These are phyloP conservation scores for Dicyrtomina minuta DNA, from an alignment of 2,888 invertebrate species.

Conservation along the genomic window DNA sequence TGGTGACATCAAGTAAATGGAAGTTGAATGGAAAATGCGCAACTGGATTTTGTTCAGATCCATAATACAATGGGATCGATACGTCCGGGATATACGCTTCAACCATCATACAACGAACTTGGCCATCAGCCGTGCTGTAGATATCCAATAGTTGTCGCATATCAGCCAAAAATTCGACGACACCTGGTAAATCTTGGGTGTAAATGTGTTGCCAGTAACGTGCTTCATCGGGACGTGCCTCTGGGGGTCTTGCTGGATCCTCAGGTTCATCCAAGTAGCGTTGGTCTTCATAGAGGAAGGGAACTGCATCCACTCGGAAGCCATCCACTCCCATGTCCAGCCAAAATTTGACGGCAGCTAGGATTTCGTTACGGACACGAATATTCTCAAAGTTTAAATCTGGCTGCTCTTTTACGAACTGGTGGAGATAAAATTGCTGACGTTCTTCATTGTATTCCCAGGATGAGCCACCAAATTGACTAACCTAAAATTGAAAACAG, in stretches of 20 bases:
- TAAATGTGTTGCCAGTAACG: conserved; percentile 66
- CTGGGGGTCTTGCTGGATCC: conserved; percentile 17
- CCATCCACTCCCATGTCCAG: conserved; percentile 77
- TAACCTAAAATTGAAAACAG: conserved; percentile 60
- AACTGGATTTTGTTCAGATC: conserved; percentile 30
- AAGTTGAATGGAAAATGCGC: too few species aligned
- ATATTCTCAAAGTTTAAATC: conserved; percentile 79
- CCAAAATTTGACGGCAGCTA: conserved; percentile 69
- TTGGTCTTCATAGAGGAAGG: conserved; percentile 28
- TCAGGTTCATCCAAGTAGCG: conserved; percentile 21
- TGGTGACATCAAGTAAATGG: too few species aligned
- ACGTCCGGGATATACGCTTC: conserved; percentile 17
- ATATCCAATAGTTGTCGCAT: conserved; percentile 10
- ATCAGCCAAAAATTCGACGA: neutral
- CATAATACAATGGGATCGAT: conserved; percentile 7
- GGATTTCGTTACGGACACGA: conserved; percentile 66
- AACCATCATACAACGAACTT: conserved; percentile 11
- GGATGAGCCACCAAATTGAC: conserved; percentile 69
- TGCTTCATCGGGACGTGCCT: conserved; percentile 60
- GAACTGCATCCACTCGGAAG: conserved; percentile 65
- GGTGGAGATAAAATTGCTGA: conserved; percentile 73
- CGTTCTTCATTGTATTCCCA: conserved; percentile 71
- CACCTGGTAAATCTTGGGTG: conserved; percentile 56
- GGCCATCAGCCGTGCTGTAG: conserved; percentile 8
- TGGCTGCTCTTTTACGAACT: too few species aligned